phyloP scores from a whole-genome alignment of 2,888 invertebrate genomes.

The Steinernema hermaphroditum region DNA sequence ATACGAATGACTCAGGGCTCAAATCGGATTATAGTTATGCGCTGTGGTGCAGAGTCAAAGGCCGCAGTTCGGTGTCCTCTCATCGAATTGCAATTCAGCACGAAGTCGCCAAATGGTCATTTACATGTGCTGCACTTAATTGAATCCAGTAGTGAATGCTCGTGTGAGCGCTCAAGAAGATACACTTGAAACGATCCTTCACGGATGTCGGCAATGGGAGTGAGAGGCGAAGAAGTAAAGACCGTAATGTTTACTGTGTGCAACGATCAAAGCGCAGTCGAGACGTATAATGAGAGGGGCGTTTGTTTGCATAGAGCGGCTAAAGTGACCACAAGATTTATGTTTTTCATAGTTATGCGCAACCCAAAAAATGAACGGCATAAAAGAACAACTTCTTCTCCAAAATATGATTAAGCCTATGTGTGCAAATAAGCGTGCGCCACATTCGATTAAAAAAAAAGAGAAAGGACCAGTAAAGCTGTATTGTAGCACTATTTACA shows the following conservation, averaged over 20 bases:
- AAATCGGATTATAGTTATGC: constrained; percentile 21
- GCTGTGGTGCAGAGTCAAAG: not conserved
- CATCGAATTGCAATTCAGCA: constrained; percentile 3
- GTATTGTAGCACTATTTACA: no score
- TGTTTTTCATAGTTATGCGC: not conserved
- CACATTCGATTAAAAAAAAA: no score
- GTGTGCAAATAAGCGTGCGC: no score
- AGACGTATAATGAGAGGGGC: constrained; percentile 27
- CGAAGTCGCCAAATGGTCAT: not conserved
- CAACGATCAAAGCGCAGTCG: constrained; percentile 21
- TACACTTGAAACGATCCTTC: constrained; percentile 10
- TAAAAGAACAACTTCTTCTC: no score
- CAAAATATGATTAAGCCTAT: no score
- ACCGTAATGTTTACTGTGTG: constrained; percentile 16
- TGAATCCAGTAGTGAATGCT: not conserved
- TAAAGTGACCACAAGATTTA: constrained; percentile 4
- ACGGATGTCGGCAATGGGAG: not conserved
- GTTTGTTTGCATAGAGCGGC: not conserved
- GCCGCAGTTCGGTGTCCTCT: constrained; percentile 8
- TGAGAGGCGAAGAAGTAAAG: not conserved
- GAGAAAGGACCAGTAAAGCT: no score
- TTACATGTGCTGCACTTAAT: not conserved
- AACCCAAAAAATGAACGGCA: no score
- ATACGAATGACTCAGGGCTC: constrained; percentile 14
- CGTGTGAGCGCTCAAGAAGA: not conserved